Base-by-base conservation (phyloP, 1,140 invertebrate species). In the Ceratina japonica region DNA sequence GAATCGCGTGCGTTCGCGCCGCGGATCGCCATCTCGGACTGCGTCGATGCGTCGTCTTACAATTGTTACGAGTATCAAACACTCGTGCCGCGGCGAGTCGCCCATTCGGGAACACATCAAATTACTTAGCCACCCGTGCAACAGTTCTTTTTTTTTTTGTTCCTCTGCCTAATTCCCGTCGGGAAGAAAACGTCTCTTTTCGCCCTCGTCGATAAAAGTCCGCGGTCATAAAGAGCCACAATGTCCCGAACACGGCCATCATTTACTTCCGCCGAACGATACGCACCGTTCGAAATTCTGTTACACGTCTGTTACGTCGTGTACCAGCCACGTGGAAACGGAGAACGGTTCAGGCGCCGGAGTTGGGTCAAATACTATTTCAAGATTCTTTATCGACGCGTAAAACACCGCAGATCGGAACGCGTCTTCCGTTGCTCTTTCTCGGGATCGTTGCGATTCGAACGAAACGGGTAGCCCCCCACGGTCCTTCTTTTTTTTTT, bases 31-130 rank as follows among this genome's bases (percentile, higher is more conserved):
- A 72, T 84, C 31, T 84, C 58, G 54, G 59, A 80, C 56, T 66
- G 73, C 84, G 84, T 86, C 84, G 84, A 86, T 86, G 83, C 83
- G 83, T 86, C 84, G 84, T 86, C 84, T 86, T 85, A 86, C 84
- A 76, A 78, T 80, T 68, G 27, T 59, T 82, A 27, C 54, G 70
- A 65, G 37, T 49, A 44, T 44, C 37, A 44, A 44, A 64, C 58
- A 70, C 62, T 51, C 75, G 56, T 56, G 31, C 44, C 75, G 56
- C 65, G 51, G 16, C 49, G n/a, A 64, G 24, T 51, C 64, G 31
- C 27, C 24, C 18, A n/a, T 22, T n/a, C 4, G 16, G n/a, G 37
- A 62, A 73, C 12, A 72, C 22, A n/a, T 24, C 15, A 22, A 18
- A 27, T 61, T 58, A 56, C 15, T 27, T 58, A 49, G 51, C 2